A percentile compares a stretch with the other conserved stretches of the same genome.
These are phyloP conservation scores for Sinella curviseta DNA, from an alignment of 1,140 invertebrate genomes.

Conservation along the genomic window DNA sequence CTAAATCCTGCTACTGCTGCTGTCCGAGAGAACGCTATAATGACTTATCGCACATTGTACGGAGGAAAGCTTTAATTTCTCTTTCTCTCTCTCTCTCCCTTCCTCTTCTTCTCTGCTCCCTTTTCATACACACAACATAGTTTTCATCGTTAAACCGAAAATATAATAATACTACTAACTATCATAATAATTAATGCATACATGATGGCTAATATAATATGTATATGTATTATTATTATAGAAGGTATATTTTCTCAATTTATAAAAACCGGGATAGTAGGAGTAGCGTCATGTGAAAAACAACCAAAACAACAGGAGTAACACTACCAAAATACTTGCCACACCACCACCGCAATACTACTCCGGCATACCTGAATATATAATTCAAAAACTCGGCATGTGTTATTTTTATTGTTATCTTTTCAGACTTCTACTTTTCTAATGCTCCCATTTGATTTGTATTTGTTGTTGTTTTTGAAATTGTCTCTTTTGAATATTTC, in stretches of 20 bases:
- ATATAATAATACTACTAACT: background rate
- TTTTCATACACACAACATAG: background rate
- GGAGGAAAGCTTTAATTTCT: background rate
- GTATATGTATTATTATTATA: background rate
- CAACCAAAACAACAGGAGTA: background rate
- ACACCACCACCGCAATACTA: too few relatives aligned
- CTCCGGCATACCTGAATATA: conserved; percentile 5
- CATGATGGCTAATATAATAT: background rate
- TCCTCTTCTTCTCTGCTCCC: background rate
- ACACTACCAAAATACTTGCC: too few relatives aligned
- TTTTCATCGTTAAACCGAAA: background rate
- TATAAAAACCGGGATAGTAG: background rate
- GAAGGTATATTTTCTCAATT: background rate
- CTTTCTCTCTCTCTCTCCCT: background rate
- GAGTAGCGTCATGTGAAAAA: too few relatives aligned
- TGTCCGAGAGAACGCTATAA: too few relatives aligned
- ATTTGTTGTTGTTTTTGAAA: background rate
- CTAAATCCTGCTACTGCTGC: background rate
- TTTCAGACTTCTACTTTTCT: background rate
- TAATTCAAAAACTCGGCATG: background rate
- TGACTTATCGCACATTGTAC: conserved; percentile 8
- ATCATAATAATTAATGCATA: conserved; percentile 26
- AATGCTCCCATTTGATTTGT: background rate
- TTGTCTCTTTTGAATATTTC: conserved; percentile 21
- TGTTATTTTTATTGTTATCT: background rate